These are phyloP conservation scores for Drosophila albomicans DNA, from an alignment of 1,140 invertebrate species.

Conservation along the genomic window DNA sequence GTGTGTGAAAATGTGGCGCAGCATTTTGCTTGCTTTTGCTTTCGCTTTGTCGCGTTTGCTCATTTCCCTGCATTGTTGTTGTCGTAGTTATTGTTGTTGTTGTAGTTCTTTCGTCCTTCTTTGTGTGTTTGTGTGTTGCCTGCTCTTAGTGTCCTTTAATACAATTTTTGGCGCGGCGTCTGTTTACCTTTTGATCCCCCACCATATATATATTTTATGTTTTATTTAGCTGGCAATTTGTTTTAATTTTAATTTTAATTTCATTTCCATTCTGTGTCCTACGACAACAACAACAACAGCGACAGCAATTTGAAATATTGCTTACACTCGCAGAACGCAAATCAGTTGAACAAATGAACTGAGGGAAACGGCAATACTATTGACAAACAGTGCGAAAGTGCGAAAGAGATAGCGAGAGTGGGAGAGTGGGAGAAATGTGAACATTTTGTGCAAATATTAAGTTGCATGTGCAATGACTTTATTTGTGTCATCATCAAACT, in stretches of 20 bases:
- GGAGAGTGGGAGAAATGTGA: constrained; percentile 7
- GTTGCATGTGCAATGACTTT: constrained; percentile 42
- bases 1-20: constrained; percentile 63
- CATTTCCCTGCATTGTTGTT: constrained; percentile 42
- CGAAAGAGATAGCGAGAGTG: neutral
- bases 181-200: constrained; percentile 62
- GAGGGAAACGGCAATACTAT: neutral
- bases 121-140: neutral
- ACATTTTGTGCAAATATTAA: constrained; percentile 30
- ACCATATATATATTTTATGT: constrained; percentile 11
- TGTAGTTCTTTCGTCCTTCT: constrained; percentile 43
- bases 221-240: constrained; percentile 50
- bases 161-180: constrained; percentile 34
- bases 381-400: neutral
- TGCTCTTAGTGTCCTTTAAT: constrained; percentile 11
- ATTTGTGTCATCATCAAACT: constrained; percentile 41
- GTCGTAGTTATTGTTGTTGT: constrained; percentile 8
- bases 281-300: constrained; percentile 1
- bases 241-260: constrained; percentile 68
- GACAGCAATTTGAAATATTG: neutral
- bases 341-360: constrained; percentile 2
- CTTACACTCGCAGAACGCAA: neutral
- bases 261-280: constrained; percentile 47
- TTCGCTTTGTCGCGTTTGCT: constrained; percentile 52
- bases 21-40: constrained; percentile 48